Conservation (phyloP, 2,797 vertebrate species). For the Cossypha caffra region DNA sequence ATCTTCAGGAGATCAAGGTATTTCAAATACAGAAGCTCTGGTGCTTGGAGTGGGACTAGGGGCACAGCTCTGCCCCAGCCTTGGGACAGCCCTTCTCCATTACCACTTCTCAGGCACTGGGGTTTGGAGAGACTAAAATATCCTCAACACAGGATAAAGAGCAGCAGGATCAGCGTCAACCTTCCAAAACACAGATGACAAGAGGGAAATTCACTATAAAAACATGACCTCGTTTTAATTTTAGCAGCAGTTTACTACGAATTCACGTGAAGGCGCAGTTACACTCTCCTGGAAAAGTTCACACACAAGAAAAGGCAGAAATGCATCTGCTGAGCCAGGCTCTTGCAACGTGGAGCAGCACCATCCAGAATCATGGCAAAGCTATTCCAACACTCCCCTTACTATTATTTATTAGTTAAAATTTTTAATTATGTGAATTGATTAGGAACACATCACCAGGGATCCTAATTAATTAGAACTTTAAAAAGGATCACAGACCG, state of each 20-base stretch:
- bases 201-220: not conserved
- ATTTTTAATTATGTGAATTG: constrained; percentile 69
- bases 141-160: not conserved
- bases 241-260: not conserved
- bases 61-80: not conserved
- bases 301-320: not conserved
- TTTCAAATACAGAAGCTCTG: not conserved
- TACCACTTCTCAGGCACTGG: not conserved
- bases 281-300: not conserved
- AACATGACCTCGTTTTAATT: not conserved
- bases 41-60: not conserved
- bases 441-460: constrained; percentile 59
- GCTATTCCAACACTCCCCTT: not conserved
- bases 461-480: constrained; percentile 70
- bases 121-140: not conserved
- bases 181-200: not conserved
- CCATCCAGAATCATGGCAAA: not conserved
- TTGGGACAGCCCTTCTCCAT: not conserved
- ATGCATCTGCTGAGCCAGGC: not conserved
- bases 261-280: not conserved
- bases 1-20: not conserved
- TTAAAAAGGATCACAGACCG: constrained; percentile 59
- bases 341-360: not conserved
- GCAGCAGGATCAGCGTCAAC: not conserved
- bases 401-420: constrained; percentile 66